Conservation (phyloP, 2,797 vertebrate genomes). For the Poliocrania exsul region DNA sequence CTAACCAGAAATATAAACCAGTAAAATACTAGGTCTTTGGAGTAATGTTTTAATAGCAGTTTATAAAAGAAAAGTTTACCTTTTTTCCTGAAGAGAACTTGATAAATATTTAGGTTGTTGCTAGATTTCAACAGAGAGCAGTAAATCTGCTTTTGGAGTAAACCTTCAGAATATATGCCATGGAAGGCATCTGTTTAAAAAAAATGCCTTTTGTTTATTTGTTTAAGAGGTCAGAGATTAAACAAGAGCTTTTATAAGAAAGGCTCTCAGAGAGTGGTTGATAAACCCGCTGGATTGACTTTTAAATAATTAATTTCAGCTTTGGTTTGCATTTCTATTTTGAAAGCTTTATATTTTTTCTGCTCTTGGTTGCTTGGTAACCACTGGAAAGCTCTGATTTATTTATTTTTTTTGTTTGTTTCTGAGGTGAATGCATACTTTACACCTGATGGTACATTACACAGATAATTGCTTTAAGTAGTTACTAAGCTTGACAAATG, state of each 20-base stretch:
- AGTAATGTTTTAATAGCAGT: background rate
- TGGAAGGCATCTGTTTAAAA: background rate
- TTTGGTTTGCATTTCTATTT: constrained; percentile 49
- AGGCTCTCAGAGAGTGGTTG: constrained; percentile 9
- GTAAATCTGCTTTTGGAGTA: background rate
- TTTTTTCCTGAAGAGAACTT: background rate
- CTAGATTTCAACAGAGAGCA: background rate
- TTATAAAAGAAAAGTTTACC: background rate
- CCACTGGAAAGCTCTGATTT: background rate
- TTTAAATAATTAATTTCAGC: constrained; percentile 61
- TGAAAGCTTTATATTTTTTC: constrained; percentile 40
- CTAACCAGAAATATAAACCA: background rate
- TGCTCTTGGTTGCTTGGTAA: constrained; percentile 59
- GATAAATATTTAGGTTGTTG: background rate
- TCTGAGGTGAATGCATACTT: background rate
- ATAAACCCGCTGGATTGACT: constrained; percentile 41
- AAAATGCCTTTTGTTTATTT: constrained; percentile 3
- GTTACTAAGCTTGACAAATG: background rate
- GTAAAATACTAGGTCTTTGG: background rate
- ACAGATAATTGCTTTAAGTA: background rate
- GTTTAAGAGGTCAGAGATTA: constrained; percentile 18
- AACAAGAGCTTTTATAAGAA: constrained; percentile 10
- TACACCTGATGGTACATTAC: background rate
- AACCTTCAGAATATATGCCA: background rate
- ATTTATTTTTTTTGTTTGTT: background rate